Evolutionary conservation across 2,888 invertebrate species (phyloP).

Genomic region (Serrognathus titanus): DNA sequence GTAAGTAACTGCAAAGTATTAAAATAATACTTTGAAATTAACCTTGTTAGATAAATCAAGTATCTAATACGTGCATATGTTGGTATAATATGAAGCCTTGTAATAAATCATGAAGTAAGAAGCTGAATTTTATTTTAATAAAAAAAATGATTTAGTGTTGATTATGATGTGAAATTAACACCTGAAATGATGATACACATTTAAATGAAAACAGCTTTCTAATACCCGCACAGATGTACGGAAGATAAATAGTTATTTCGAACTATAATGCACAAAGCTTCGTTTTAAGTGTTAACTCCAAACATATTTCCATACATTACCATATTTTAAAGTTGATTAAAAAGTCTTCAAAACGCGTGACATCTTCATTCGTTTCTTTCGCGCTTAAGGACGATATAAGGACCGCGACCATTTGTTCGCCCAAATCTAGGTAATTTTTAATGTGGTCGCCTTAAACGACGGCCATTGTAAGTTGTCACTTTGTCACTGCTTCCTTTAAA

Average conservation of each 20-base stretch:
- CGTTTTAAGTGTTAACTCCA: conserved; percentile 35
- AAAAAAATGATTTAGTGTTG: no score
- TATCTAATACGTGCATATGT: no score
- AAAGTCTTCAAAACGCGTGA: conserved; percentile 35
- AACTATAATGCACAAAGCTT: conserved; percentile 16
- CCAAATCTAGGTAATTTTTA: conserved; percentile 39
- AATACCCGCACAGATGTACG: neutral
- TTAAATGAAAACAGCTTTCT: conserved; percentile 11
- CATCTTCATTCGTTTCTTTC: conserved; percentile 36
- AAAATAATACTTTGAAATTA: no score
- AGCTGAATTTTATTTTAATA: no score
- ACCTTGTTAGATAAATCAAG: no score
- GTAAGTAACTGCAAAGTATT: no score
- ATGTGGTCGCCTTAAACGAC: conserved; percentile 36
- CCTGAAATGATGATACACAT: neutral
- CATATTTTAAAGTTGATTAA: conserved; percentile 41
- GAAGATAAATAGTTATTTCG: neutral
- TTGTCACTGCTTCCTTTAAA: conserved; percentile 31
- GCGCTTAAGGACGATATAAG: conserved; percentile 27
- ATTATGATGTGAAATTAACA: no score
- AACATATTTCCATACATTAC: conserved; percentile 41
- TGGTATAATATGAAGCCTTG: no score
- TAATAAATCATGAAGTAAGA: no score
- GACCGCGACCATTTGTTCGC: conserved; percentile 31
- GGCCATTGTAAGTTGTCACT: conserved; percentile 33